Evolutionary conservation across 1,140 invertebrate species (phyloP), one percentile per base, ranked within the genome.

Genomic region (Nomia melanderi): DNA sequence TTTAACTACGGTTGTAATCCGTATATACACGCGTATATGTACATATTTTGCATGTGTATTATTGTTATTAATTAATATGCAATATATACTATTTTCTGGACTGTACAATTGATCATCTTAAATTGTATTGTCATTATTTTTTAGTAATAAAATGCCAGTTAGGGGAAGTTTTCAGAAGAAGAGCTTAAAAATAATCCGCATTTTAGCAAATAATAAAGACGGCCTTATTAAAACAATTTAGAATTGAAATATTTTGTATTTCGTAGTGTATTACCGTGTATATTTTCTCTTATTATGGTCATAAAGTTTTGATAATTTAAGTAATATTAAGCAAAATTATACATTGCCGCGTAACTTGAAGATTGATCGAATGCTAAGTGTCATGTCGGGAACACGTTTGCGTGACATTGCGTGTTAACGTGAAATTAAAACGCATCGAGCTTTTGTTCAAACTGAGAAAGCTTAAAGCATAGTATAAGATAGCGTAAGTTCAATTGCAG

Each of bases 341-440:
- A 44, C 14, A 1, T 6, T 31, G 7, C 20, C 2, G 3, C 14
- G 8, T 17, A 14, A 5, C n/a, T 44, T 60, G 53, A 59, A 56
- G 63, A 77, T 81, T 56, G 74, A 81, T 81, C 33, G 47, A n/a
- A 17, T 29, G 17, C 60, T 63, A 53, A 67, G 62, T 67, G n/a
- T 72, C 50, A 33, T 71, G 33, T 53, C 60, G 12, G 11, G n/a
- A n/a, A 23, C 41, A 56, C 31, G 33, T 57, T 76, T 44, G 36
- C 36, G 53, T 66, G 36, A 74, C 44, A 33, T 69, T 76, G 56
- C 54, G 64, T 36, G 64, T 47, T 23, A 23, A 1, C 7, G 12
- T 44, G 39, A 47, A 67, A 41, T 67, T 59, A 67, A 25, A 47
- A 67, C 53, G 53, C 11, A 47, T 17, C 12, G 6, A 56, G 8